phyloP scores from a whole-genome alignment of 2,113 vertebrate genomes.

The Bos taurus region DNA sequence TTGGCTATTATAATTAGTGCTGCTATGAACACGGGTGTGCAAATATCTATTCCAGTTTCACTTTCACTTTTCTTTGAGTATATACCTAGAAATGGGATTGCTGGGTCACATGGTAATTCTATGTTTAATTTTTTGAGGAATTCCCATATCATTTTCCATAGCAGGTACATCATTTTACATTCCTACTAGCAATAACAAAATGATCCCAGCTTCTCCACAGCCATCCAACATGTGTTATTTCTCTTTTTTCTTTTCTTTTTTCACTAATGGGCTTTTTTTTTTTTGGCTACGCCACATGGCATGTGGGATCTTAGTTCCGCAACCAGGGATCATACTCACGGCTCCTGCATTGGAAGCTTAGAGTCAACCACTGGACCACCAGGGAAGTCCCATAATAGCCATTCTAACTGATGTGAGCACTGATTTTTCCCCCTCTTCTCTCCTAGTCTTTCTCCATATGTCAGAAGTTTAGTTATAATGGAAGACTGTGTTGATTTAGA shows the following conservation, averaged over 20 bases:
- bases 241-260: not conserved
- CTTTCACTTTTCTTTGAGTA: not conserved
- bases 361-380: not conserved
- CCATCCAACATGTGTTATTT: not conserved
- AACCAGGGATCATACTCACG: not conserved
- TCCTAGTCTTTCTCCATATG: not conserved
- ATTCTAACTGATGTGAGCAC: not conserved
- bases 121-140: not conserved
- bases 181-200: not conserved
- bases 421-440: not conserved
- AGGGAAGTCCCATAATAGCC: not conserved
- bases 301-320: not conserved
- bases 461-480: not conserved
- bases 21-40: not conserved
- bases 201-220: not conserved
- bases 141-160: not conserved
- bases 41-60: not conserved
- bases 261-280: not conserved
- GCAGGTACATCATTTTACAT: not conserved
- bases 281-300: accelerated
- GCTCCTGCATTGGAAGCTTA: not conserved
- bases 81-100: not conserved
- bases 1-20: not conserved
- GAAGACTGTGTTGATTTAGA: not conserved
- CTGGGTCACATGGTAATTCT: not conserved